Base-by-base conservation (phyloP, 1,140 invertebrate genomes). In the Panulirus ornatus region DNA sequence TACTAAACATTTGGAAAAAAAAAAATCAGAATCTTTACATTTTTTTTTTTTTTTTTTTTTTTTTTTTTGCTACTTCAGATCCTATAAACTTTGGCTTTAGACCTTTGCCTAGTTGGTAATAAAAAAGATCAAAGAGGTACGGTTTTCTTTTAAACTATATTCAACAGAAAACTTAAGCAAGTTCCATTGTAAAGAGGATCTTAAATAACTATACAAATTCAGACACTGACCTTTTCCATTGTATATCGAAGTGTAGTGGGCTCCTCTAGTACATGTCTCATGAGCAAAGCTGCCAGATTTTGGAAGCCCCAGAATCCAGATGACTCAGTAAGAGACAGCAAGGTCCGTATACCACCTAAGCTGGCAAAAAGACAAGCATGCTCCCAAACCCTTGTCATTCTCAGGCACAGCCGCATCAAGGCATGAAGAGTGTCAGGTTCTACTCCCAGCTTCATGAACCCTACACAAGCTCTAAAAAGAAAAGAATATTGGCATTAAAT, bases 211-310 rank as follows among this genome's bases (percentile, higher is more conserved):
- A 70, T 30, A n/a, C n/a, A n/a, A n/a, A 30, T n/a, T 54, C 22
- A 54, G 9, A 54, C 5, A 58, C 81, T 44, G 42, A 94, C 95
- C 93, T 97, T 97, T 93, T 98, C 97, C 95, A 98, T 97, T 2
- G 97, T 96, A 90, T 97, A 95, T 91, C 95, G 95, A 36, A 98
- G 94, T 30, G 96, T 96, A 0, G 94, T 93, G 0, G 96, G 96
- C 58, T 97, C 97, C 94, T 98, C 97, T 5, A 98, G 94, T 2
- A 97, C 95, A 91, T 98, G 97, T 63, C 97, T 95, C 91, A 98
- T 96, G 3, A 98, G 94, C 2, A 98, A 95, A 0, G 97, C 97
- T 1, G 96, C 96, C 51, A 98, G 94, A 63, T 96, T 97, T 5
- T 96, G 95, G 93, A 97, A 97, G 2, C 97, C 97, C 86, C 95